Conservation (phyloP, 2,113 vertebrate species). For the Carassius auratus region DNA sequence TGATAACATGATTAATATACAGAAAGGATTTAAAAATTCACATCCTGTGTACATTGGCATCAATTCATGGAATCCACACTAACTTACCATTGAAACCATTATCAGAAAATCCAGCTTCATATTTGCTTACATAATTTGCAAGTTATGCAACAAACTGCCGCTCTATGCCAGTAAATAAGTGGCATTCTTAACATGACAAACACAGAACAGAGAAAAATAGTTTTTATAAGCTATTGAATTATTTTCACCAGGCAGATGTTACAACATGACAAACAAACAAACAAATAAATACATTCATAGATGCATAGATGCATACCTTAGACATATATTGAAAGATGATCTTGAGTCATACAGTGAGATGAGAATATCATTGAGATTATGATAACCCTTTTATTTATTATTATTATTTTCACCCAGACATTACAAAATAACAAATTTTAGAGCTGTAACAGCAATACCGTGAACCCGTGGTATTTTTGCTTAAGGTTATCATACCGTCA, state of each 20-base stretch:
- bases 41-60: not conserved
- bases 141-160: too few relatives aligned
- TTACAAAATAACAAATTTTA: too few relatives aligned
- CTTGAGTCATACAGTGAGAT: not conserved
- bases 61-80: not conserved
- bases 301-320: too few relatives aligned
- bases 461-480: too few relatives aligned
- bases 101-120: not conserved
- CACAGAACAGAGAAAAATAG: too few relatives aligned
- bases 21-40: not conserved
- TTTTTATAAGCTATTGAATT: not conserved
- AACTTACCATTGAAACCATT: not conserved
- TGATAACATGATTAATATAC: not conserved
- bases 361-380: not conserved
- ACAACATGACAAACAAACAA: too few relatives aligned
- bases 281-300: too few relatives aligned
- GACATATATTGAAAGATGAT: not conserved
- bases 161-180: too few relatives aligned
- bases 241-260: not conserved
- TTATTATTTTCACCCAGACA: too few relatives aligned
- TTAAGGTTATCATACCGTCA: too few relatives aligned
- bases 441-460: too few relatives aligned
- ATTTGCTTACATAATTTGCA: not conserved
- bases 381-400: not conserved
- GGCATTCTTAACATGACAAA: too few relatives aligned